Evolutionary conservation across 2,113 vertebrate genomes (phyloP).

Genomic region (Tupaia tana): DNA sequence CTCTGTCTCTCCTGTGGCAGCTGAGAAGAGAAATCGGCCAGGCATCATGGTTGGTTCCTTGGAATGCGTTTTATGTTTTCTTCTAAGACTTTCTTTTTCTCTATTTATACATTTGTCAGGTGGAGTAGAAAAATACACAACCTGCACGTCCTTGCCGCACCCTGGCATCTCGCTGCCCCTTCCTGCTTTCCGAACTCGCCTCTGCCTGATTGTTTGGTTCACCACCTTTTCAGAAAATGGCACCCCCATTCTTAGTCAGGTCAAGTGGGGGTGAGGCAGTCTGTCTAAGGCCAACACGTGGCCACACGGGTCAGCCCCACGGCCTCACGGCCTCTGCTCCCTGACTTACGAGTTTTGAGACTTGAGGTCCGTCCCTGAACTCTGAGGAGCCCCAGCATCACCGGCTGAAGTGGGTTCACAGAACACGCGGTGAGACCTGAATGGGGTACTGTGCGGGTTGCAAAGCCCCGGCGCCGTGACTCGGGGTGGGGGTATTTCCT

Average conservation of each 20-base stretch:
- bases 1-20: too few relatives aligned
- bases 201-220: not conserved
- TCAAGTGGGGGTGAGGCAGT: not conserved
- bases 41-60: not conserved
- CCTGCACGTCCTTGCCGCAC: not conserved
- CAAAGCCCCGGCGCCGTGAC: too few relatives aligned
- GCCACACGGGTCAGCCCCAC: not conserved
- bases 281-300: not conserved
- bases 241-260: accelerated
- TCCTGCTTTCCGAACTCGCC: not conserved
- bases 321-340: not conserved
- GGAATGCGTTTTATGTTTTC: not conserved
- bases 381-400: not conserved
- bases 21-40: too few relatives aligned
- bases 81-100: too few relatives aligned
- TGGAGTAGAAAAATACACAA: too few relatives aligned
- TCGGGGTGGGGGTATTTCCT: not conserved
- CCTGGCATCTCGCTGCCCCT: not conserved
- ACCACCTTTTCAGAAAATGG: accelerated
- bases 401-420: not conserved
- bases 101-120: not conserved
- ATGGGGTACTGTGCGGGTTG: not conserved
- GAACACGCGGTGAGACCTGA: not conserved
- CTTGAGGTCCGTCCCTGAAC: not conserved
- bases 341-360: accelerated